Evolutionary conservation across 2,113 vertebrate species (phyloP), one percentile per base, ranked within the genome.

Genomic region (Diphyllodes magnificus): DNA sequence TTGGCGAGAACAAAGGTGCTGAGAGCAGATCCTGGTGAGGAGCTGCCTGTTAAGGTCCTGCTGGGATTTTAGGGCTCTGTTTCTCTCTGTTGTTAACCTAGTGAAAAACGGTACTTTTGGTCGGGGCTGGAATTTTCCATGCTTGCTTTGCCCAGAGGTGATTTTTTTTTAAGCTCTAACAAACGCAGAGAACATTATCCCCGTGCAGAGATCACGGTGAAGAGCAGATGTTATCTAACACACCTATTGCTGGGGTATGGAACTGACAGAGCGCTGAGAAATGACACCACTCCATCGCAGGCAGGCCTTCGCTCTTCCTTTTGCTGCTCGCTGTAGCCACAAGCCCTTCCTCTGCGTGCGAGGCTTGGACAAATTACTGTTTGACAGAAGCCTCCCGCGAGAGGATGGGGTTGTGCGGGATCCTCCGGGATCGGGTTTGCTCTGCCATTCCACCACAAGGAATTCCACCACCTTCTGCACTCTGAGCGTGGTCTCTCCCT

Each of bases 371-470:
- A 19, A 4, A 28, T 37, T 11, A 0, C 49, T 4, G 0, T 10
- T 56, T 27, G 66, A 7, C 59, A 18, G 51, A 6, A n/a, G 5
- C 47, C 28, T 63, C 33, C 42, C 30, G 33, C 25, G 0, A 4
- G 56, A 12, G 39, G 28, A 3, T 5, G 31, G 63, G 16, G 15
- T 22, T 33, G 7, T 8, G 49, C 27, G 23, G 72, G 49, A 3
- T 25, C 2, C 30, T 33, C 9, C 0, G 28, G 37, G 84, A 0
- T 24, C 9, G 4, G n/a, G 42, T 25, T 44, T 21, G 21, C 35
- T 33, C 42, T n/a, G 22, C 9, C 5, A 0, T 39, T 30, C 39
- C n/a, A 3, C 1, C 1, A 7, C 16, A 2, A 30, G 57, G 30
- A 5, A 3, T 56, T 13, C 18, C 25, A 8, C 5, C 25, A 0